phyloP scores from a whole-genome alignment of 64 coral and sea anemone genomes.

The Actinia equina region DNA sequence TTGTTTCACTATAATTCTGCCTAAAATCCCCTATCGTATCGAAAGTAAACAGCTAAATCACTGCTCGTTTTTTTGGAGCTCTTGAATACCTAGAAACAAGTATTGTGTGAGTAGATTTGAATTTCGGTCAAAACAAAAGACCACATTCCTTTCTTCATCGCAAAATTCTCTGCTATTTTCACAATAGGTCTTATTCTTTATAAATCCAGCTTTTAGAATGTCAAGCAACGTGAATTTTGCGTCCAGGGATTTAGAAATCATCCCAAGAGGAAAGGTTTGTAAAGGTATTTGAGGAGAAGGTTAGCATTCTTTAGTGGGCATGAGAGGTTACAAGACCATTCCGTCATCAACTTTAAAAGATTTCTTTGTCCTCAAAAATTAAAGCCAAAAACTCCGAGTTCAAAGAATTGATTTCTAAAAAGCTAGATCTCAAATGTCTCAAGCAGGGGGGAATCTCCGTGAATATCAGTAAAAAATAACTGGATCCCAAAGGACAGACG shows the following conservation, averaged over 20 bases:
- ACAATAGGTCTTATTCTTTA: background rate
- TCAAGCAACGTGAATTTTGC: background rate
- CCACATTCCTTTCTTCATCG: conserved; percentile 16
- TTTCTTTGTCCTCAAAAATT: background rate
- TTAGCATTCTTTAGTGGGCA: conserved; percentile 1
- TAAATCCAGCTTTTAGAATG: background rate
- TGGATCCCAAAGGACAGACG: conserved; percentile 28
- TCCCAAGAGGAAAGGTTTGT: conserved; percentile 7
- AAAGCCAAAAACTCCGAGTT: background rate
- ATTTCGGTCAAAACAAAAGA: conserved; percentile 24
- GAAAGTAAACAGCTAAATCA: conserved; percentile 10
- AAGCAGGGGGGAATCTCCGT: background rate
- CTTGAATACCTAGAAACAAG: background rate
- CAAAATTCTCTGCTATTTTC: background rate
- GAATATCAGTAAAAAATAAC: background rate
- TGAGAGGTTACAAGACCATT: conserved; percentile 12
- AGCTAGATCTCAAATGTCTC: background rate
- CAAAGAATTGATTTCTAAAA: background rate
- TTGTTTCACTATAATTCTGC: background rate
- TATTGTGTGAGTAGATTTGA: conserved; percentile 17
- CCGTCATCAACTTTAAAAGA: conserved; percentile 9
- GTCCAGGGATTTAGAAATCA: background rate
- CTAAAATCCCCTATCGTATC: background rate
- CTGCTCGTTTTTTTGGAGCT: background rate
- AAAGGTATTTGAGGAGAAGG: background rate